A percentile compares a stretch with the other conserved stretches of the same genome.
phyloP scores from a whole-genome alignment of 2,113 vertebrate species.

The Mormoops blainvillei region DNA sequence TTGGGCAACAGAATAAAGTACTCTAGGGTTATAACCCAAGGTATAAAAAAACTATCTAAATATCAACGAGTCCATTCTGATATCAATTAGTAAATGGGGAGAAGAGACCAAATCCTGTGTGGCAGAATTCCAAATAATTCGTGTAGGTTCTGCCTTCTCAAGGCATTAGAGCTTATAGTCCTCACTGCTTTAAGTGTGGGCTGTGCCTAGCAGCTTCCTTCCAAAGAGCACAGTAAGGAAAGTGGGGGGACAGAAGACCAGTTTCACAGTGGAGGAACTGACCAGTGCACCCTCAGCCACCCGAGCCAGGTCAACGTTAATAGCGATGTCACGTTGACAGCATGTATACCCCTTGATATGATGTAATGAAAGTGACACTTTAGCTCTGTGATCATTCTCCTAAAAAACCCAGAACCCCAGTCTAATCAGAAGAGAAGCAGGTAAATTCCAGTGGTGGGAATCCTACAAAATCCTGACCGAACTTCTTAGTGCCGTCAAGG shows the following conservation, averaged over 20 bases:
- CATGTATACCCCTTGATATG: background rate
- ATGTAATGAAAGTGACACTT: background rate
- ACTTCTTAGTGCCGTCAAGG: background rate
- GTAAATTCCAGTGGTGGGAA: background rate
- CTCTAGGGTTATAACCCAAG: background rate
- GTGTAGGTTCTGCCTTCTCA: background rate
- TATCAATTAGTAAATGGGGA: background rate
- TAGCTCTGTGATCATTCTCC: background rate
- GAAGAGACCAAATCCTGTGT: background rate
- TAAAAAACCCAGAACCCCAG: background rate
- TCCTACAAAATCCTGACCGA: background rate
- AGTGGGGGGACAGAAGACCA: accelerated
- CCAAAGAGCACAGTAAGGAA: background rate
- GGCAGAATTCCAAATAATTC: background rate
- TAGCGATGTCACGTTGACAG: background rate
- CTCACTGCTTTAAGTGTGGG: background rate
- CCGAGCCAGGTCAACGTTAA: background rate
- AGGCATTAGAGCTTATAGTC: background rate
- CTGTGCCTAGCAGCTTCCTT: background rate
- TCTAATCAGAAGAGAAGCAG: background rate
- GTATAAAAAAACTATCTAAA: background rate
- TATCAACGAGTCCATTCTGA: background rate
- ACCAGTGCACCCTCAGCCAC: accelerated
- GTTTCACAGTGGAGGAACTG: background rate
- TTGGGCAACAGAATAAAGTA: background rate